Base-by-base conservation (phyloP, 2,113 vertebrate species). In the Cololabis saira region DNA sequence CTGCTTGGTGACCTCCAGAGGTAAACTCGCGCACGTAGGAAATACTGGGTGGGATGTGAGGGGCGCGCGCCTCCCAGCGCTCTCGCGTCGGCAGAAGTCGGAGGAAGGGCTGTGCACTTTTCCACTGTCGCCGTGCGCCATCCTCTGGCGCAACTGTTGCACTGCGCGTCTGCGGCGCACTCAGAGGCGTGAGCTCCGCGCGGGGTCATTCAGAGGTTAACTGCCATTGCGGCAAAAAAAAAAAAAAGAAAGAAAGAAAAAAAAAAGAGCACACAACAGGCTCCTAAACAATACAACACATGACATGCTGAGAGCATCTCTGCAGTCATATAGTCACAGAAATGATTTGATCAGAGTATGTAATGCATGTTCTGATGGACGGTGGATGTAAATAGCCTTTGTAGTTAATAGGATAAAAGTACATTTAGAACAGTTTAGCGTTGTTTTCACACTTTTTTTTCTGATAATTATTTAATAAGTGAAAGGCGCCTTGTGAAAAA, bases 1-100 rank as follows among this genome's bases (percentile, higher is more conserved):
- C 96, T 98, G 94, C 95, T 95, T 93, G 95, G 96, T 99, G 97
- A 98, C 97, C 97, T 98, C 97, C 95, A 96, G 96, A 96, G 96
- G 96, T 99, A 98, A 97, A 97, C 96, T 96, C 95, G 93, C 92
- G 96, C 95, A 94, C 94, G 93, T 92, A 93, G 94, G 93, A 94
- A 84, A 94, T 94, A 93, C 91, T 92, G 95, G 95, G 95, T 93
- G 95, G 96, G 95, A 94, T 93, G 91, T 88, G 66, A 67, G 84
- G 89, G 87, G 86, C 69, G 87, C 89, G 89, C 92, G 93, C 83
- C 92, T 73, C 59, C 62, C 2, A 22, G 76, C 87, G 92, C 92
- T 93, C 89, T 65, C 76, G 76, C 75, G 57, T 59, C 13, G 90
- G 91, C 90, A 89, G 86, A 63, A 48, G 65, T 43, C 61, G 0